Base-by-base conservation (phyloP, 1,140 invertebrate species). In the Lucilia cuprina region DNA sequence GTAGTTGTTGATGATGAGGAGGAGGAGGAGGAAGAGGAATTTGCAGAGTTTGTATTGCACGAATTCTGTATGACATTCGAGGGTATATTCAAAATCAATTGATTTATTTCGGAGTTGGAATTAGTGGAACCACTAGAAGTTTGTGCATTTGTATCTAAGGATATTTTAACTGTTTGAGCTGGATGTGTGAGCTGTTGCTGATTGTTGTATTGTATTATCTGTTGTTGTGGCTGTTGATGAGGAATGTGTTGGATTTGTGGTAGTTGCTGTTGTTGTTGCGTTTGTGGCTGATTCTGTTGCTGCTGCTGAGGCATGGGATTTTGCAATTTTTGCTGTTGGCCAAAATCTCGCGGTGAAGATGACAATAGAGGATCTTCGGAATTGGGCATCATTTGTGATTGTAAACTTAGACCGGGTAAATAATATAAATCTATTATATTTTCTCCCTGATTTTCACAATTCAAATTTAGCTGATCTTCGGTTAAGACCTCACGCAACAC, bases 341-440 rank as follows among this genome's bases (percentile, higher is more conserved):
- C 93, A 89, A 96, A 96, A 86, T 96, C 96, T 84, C 96, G 94
- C 0, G 96, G 95, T 85, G 95, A 96, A 19, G 96, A 96, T 0
- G 96, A 96, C 19, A 97, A 88, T 1, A 96, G 88, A 0, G 96
- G 96, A 89, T 96, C 96, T 86, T 96, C 96, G 0, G 96, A 96
- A 88, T 96, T 96, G 9, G 96, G 94, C 95, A 96, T 96, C 95
- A 96, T 95, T 87, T 95, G 94, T 55, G 93, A 94, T 87, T 95
- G 94, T 4, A 95, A 82, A 3, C 89, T 87, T 34, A 91, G 82
- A 0, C 88, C 89, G 0, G 90, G 90, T 82, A 91, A 82, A 75
- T 91, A 91, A 82, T 91, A 91, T 50, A 91, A 86, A 87, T 91
- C 90, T 25, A 91, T 89, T 1, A 91, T 90, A 60, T 91, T 91